Percentiles rank a stretch among this genome's conserved stretches.
Evolutionary conservation across 2,888 invertebrate species (phyloP).

Genomic region (Campoplex capitator): DNA sequence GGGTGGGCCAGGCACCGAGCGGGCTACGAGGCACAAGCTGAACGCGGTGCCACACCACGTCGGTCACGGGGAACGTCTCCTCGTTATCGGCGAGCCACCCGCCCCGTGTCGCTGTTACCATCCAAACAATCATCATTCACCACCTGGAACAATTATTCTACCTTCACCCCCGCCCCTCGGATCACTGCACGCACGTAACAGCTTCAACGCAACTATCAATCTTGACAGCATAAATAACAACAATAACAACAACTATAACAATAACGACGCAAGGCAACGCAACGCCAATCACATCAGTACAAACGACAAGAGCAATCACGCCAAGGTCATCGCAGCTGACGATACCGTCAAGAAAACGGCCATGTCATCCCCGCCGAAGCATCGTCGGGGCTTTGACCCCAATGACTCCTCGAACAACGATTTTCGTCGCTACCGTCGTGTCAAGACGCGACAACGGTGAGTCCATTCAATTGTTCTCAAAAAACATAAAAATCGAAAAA

Average conservation of each 20-base stretch:
- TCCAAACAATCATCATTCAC: conserved; percentile 69
- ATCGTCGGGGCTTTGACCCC: conserved; percentile 82
- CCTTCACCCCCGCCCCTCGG: conserved; percentile 68
- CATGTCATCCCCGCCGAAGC: conserved; percentile 82
- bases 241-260: conserved; percentile 64
- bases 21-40: conserved; percentile 83
- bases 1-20: conserved; percentile 83
- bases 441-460: conserved; percentile 82
- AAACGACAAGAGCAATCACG: conserved; percentile 70
- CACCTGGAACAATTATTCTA: conserved; percentile 65
- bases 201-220: conserved; percentile 62
- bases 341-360: conserved; percentile 74
- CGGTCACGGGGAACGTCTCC: conserved; percentile 80
- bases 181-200: conserved; percentile 62
- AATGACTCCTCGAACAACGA: conserved; percentile 79
- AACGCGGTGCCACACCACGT: conserved; percentile 82
- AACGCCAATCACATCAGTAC: conserved; percentile 71
- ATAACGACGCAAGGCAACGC: conserved; percentile 57
- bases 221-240: conserved; percentile 68
- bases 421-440: conserved; percentile 81
- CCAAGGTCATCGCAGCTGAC: conserved; percentile 67
- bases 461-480: conserved; percentile 68
- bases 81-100: conserved; percentile 80
- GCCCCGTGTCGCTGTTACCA: conserved; percentile 77
- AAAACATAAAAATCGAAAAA: conserved; percentile 19